Evolutionary conservation across 2,797 vertebrate genomes (phyloP).

Genomic region (Calcarius lapponicus): DNA sequence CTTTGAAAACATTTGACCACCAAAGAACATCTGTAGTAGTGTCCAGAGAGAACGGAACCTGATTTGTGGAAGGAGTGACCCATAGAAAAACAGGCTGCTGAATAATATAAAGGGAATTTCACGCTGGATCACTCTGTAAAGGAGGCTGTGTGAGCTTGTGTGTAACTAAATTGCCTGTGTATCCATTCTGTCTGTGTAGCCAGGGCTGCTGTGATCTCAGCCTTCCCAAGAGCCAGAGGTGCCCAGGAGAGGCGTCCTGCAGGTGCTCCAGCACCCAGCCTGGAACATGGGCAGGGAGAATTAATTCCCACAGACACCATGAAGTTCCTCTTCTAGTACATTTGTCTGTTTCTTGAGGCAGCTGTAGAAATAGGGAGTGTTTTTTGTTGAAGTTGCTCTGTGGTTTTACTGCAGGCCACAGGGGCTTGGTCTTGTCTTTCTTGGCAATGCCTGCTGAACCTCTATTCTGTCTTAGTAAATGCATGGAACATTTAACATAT

Average conservation of each 20-base stretch:
- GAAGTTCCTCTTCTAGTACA: background rate
- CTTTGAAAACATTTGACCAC: background rate
- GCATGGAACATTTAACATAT: background rate
- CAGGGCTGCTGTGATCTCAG: background rate
- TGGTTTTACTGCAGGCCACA: background rate
- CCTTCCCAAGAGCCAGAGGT: background rate
- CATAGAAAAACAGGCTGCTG: background rate
- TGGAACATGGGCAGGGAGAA: background rate
- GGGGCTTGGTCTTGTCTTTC: background rate
- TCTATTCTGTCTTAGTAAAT: background rate
- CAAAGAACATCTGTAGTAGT: background rate
- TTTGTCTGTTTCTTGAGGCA: background rate
- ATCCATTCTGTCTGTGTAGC: background rate
- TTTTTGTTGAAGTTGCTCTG: background rate
- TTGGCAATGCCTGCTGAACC: background rate
- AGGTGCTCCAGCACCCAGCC: background rate
- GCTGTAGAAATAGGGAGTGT: background rate
- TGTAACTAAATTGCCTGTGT: background rate
- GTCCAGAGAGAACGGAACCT: background rate
- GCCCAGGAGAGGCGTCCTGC: background rate
- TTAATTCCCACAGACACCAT: rapidly evolving
- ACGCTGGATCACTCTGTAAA: background rate
- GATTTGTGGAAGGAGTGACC: background rate
- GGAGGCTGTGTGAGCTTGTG: background rate
- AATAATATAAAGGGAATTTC: background rate